Conservation (phyloP, 1,140 invertebrate species). For the Ylistrum balloti region DNA sequence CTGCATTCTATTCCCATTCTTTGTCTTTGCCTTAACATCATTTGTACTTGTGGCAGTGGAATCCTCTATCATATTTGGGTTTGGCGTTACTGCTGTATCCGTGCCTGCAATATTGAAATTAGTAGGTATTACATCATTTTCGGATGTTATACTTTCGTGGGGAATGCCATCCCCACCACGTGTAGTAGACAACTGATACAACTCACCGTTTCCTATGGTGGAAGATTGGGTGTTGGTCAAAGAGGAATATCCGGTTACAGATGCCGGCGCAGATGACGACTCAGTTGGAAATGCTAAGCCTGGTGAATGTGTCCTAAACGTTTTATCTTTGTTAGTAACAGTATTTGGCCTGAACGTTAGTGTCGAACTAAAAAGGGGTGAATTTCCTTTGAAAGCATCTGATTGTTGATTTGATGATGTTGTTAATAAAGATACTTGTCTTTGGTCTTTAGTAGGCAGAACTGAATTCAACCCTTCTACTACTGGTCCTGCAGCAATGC, state of each 20-base stretch:
- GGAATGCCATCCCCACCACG: constrained; percentile 20
- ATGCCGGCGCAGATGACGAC: not conserved
- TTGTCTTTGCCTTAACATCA: not conserved
- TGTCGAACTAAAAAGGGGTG: not conserved
- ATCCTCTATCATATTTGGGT: not conserved
- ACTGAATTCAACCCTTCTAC: not conserved
- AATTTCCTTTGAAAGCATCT: constrained; percentile 10
- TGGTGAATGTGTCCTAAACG: not conserved
- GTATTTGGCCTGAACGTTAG: constrained; percentile 4
- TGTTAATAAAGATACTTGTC: constrained; percentile 21
- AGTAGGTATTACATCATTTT: constrained; percentile 39
- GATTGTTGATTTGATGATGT: constrained; percentile 16
- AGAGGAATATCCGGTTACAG: not conserved
- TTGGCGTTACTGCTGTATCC: constrained; percentile 13
- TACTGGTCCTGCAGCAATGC: not conserved
- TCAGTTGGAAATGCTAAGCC: not conserved
- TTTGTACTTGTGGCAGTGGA: not conserved
- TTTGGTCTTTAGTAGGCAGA: constrained; percentile 12
- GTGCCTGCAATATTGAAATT: constrained; percentile 39
- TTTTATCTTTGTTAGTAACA: constrained; percentile 1
- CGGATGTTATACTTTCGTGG: constrained; percentile 3
- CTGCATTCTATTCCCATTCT: not conserved
- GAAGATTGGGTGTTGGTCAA: not conserved
- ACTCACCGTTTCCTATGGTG: constrained; percentile 14
- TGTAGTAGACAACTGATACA: constrained; percentile 28